Base-by-base conservation (phyloP, 2,797 vertebrate species). In the Spinus olivaceus region DNA sequence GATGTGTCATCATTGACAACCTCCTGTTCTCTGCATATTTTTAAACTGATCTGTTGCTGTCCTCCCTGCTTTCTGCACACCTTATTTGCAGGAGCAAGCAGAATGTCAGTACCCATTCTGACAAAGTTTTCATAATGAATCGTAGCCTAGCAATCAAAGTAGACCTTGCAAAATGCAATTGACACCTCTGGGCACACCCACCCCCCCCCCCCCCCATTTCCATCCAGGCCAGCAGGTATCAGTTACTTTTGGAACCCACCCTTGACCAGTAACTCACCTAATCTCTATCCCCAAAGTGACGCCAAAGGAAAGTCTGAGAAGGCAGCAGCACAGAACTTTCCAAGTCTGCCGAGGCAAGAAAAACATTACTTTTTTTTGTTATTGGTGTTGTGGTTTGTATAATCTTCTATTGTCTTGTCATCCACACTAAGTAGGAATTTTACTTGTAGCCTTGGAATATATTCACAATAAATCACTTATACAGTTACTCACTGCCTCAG, bases 211-310 rank as follows among this genome's bases (percentile, higher is more conserved):
- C 61, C 25, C 65, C 56, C 67, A 12, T 56, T 56, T 92, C 67
- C 42, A 41, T 59, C 47, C 72, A 92, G 86, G 39, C 95, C 84
- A 81, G 73, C 39, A 92, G 86, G 67, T 93, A 53, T 66, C 65
- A 72, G 53, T 78, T 79, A 44, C 22, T 94, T 88, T 90, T 90
- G 93, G 46, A 95, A 92, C 67, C 72, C 90, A 80, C 90, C 82
- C 91, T 79, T 81, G 86, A 96, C 78, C 84, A 95, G 93, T 97
- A 97, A 96, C 96, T 97, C 95, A 94, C 93, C 92, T 95, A 50
- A 96, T 96, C 95, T 96, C 96, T 97, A 39, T 96, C 94, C 95
- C 90, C 92, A 95, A 97, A 97, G 96, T 91, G 97, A 87, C 64
- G 53, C 94, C 97, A 96, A 93, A 95, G 96, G 94, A 66, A 95